Conservation (phyloP, 2,888 invertebrate species). For the Nomada goodeniana region DNA sequence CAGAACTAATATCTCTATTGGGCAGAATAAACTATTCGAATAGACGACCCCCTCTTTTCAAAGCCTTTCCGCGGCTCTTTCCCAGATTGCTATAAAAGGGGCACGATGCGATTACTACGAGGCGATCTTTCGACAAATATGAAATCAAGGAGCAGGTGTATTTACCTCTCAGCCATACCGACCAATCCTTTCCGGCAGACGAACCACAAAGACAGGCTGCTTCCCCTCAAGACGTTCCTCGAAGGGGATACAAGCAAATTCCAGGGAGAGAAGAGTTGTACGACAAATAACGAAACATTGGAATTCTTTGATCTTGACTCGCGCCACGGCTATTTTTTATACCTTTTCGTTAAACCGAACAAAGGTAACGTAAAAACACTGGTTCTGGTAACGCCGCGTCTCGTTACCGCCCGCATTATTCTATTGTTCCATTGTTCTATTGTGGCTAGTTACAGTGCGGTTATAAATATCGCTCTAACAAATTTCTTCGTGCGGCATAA, state of each 20-base stretch:
- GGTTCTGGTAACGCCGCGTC: slow-evolving; percentile 25
- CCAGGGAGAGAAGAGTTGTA: neutral
- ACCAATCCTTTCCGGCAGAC: slow-evolving; percentile 31
- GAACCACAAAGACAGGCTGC: slow-evolving; percentile 19
- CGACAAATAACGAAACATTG: slow-evolving; percentile 45
- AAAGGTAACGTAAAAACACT: neutral
- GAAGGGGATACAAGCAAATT: slow-evolving; percentile 13
- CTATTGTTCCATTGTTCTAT: slow-evolving; percentile 61
- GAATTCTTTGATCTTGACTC: slow-evolving; percentile 29
- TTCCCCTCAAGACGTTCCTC: slow-evolving; percentile 14
- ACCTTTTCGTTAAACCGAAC: slow-evolving; percentile 30
- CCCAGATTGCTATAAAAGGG: neutral
- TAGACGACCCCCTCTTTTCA: slow-evolving; percentile 10
- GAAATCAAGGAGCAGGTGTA: slow-evolving; percentile 49
- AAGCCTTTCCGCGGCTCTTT: neutral
- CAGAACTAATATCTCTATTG: slow-evolving; percentile 20
- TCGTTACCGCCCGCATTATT: slow-evolving; percentile 45
- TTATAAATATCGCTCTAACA: slow-evolving; percentile 49
- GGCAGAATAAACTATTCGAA: slow-evolving; percentile 4
- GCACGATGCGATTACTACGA: slow-evolving; percentile 1
- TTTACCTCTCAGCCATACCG: slow-evolving; percentile 22
- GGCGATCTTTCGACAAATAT: slow-evolving; percentile 33
- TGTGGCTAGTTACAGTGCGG: slow-evolving; percentile 42
- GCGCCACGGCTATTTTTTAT: slow-evolving; percentile 14
- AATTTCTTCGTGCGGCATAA: slow-evolving; percentile 38